Evolutionary conservation across 2,113 vertebrate genomes (phyloP), one percentile per base, ranked within the genome.

Genomic region (Amia ocellicauda): DNA sequence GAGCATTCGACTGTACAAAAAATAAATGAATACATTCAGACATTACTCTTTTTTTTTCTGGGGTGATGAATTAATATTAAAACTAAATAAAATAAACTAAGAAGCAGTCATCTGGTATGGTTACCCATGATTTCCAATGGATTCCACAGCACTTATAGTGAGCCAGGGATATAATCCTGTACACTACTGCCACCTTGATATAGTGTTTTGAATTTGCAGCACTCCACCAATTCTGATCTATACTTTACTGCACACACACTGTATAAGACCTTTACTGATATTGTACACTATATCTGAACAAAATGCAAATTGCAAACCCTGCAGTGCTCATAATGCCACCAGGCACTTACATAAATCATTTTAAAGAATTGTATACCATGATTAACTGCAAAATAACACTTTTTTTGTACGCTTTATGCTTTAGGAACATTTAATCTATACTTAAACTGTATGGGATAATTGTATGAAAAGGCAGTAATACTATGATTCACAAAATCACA

Each of bases 171-270:
- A 26, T 45, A 62, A 42, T 14, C 20, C 41, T 64, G 42, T 64
- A 20, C 66, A 42, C 41, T 45, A 55, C 55, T 63, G 69, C 60
- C 69, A 56, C 60, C 69, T 72, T 28, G 41, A 51, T 64, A 40
- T 20, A 40, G 42, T 29, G 49, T 19, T 9, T 22, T 28, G 61
- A 42, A 47, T 41, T n/a, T 71, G 53, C 58, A 49, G 31, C 57
- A 20, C 3, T 50, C 23, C 19, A 19, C 22, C 19, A 49, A 40
- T 47, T 47, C 51, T 43, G 36, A 22, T 42, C 43, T 49, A 54
- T 14, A 8, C 43, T 7, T 31, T 8, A 28, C n/a, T 14, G 56
- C 31, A 23, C 29, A 23, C 16, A 23, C 13, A 11, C n/a, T 14
- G 11, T 52, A 40, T 8, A n/a, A n/a, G n/a, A n/a, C n/a, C n/a